Evolutionary conservation across 2,888 invertebrate species (phyloP).

Genomic region (Lycaena phlaeas): DNA sequence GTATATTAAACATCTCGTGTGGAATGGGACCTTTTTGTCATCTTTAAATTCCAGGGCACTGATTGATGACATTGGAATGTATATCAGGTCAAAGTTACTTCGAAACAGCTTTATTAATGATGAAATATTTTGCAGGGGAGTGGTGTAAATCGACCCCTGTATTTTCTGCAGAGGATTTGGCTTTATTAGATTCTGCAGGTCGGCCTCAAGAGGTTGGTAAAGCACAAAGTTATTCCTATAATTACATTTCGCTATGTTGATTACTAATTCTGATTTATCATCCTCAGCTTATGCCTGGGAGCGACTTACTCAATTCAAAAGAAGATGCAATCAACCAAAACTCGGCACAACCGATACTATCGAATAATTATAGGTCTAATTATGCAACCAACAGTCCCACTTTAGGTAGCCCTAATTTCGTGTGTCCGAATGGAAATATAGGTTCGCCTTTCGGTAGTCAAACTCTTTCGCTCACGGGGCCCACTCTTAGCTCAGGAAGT

Average conservation of each 20-base stretch:
- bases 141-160: conserved; percentile 63
- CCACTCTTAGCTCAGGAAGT: conserved; percentile 57
- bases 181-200: conserved; percentile 55
- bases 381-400: conserved; percentile 60
- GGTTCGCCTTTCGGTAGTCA: conserved; percentile 59
- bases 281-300: conserved; percentile 46
- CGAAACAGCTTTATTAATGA: background rate
- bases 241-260: too few species aligned
- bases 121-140: conserved; percentile 33
- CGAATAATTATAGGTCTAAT: conserved; percentile 55
- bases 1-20: background rate
- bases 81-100: background rate
- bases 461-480: conserved; percentile 45
- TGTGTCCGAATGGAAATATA: conserved; percentile 59
- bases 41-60: background rate
- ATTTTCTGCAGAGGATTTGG: conserved; percentile 64
- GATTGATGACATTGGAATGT: background rate
- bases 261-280: conserved; percentile 13
- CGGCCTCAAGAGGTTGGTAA: conserved; percentile 43
- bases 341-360: conserved; percentile 38
- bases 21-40: background rate
- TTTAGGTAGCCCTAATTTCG: conserved; percentile 64
- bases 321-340: conserved; percentile 59
- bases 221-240: background rate
- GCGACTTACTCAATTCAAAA: conserved; percentile 45